Base-by-base conservation (phyloP, 2,888 invertebrate genomes). In the Tolmerus cingulatus region DNA sequence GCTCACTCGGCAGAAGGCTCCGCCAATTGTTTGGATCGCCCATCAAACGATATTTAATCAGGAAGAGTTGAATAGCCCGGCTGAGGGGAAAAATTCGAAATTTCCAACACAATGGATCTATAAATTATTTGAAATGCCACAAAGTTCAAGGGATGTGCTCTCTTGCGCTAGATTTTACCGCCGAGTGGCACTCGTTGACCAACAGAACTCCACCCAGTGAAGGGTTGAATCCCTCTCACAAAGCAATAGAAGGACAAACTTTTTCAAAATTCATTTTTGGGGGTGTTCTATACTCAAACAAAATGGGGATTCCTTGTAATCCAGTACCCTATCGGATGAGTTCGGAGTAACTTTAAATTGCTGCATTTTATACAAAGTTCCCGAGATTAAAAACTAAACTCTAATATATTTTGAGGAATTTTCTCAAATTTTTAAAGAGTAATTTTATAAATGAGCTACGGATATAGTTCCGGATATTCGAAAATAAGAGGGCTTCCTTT, bases 81-180 rank as follows among this genome's bases (percentile, higher is more conserved):
- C 37, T 19, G 14, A 9, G n/a, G 46, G n/a, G 19, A 37, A n/a
- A 81, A 77, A 86, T 19, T 66, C 23, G 8, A 78, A 57, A 43
- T 74, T 34, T 2, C 30, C 40, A 51, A 87, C 89, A 89, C 90
- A 90, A 90, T 90, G 89, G 89, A 88, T 86, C 86, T 89, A 90
- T 90, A 89, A 90, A 90, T 90, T 89, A 89, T 87, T 40, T 77
- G 87, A 89, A 89, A 89, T 89, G 88, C 88, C 88, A 89, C 87
- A 89, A 89, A 89, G 88, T 88, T 87, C 86, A 74, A 85, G 85
- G 85, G 85, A 85, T 85, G 40, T 43, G 57, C 57, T 82, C 57
- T 55, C 76, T 82, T 66, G 55, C 9, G 82, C 57, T 82, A 82
- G 82, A 82, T 82, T 14, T 46, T 82, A 66, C n/a, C 37, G n/a